These are phyloP conservation scores for Ctenomys sociabilis DNA, from an alignment of 2,113 vertebrate species.

Conservation along the genomic window DNA sequence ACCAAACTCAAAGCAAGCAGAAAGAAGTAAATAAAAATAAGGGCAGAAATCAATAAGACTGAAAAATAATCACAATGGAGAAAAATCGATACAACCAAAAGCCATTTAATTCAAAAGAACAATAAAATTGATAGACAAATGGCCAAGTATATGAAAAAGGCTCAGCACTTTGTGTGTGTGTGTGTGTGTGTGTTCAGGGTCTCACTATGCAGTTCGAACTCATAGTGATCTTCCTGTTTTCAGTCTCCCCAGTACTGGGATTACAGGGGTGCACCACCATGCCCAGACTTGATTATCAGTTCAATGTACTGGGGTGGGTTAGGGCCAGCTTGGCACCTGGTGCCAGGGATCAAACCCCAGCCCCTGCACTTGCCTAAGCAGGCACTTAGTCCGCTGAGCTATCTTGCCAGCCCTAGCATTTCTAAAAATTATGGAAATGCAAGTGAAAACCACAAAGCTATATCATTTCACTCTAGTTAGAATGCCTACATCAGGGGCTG, in stretches of 20 bases:
- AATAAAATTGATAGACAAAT: neutral
- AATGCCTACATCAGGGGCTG: no score
- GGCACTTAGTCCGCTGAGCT: no score
- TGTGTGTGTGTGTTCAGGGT: no score
- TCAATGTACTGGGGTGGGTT: no score
- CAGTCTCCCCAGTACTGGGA: no score
- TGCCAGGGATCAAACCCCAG: no score
- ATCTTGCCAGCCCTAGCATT: neutral
- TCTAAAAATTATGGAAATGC: neutral
- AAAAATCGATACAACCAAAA: conserved; percentile 1
- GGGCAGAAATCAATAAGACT: neutral
- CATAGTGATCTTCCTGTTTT: no score
- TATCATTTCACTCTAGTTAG: neutral
- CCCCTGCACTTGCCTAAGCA: no score
- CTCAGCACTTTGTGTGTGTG: neutral
- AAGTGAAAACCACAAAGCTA: neutral
- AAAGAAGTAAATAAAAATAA: conserved; percentile 13
- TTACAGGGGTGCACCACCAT: no score
- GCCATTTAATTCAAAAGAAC: neutral
- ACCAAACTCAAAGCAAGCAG: conserved; percentile 2
- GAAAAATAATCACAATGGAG: neutral
- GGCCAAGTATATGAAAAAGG: neutral
- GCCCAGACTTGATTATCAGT: no score
- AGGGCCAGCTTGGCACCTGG: no score
- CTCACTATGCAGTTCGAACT: no score